Conservation (phyloP, 2,797 vertebrate genomes). For the Tinamus major region DNA sequence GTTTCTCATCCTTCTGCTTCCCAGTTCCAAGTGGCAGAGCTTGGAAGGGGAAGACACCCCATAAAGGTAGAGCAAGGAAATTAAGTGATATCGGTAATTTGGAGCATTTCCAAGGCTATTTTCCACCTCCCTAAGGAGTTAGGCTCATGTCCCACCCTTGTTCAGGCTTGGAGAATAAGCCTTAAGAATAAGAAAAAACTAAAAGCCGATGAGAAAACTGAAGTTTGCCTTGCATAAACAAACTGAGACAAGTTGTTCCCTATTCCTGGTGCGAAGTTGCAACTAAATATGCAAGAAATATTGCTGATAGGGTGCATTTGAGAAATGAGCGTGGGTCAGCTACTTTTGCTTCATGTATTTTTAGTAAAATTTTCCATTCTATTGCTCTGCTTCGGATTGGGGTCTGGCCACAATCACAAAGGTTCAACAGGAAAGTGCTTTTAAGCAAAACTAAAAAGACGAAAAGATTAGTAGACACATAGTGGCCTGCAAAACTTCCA, state of each 20-base stretch:
- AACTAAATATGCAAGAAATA: too few relatives aligned
- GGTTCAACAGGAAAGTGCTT: not conserved
- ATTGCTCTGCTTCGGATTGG: not conserved
- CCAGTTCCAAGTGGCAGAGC: too few relatives aligned
- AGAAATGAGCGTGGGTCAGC: not conserved
- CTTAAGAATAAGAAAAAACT: not conserved
- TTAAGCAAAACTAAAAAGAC: not conserved
- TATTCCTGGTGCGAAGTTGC: not conserved
- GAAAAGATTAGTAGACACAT: too few relatives aligned
- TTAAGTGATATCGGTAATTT: not conserved
- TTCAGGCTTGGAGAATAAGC: not conserved
- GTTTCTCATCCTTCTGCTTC: too few relatives aligned
- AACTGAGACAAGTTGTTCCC: not conserved
- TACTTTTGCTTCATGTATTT: not conserved
- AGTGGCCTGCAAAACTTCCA: too few relatives aligned
- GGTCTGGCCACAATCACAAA: not conserved
- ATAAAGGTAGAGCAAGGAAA: not conserved
- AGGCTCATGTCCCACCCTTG: too few relatives aligned
- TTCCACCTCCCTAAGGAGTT: too few relatives aligned
- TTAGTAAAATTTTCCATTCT: not conserved
- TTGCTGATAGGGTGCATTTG: too few relatives aligned
- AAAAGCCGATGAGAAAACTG: not conserved
- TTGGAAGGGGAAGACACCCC: too few relatives aligned
- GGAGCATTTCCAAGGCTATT: not conserved
- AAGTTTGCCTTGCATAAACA: too few relatives aligned